Conservation (phyloP, 1,140 invertebrate genomes). For the Cyclargus thomasi region DNA sequence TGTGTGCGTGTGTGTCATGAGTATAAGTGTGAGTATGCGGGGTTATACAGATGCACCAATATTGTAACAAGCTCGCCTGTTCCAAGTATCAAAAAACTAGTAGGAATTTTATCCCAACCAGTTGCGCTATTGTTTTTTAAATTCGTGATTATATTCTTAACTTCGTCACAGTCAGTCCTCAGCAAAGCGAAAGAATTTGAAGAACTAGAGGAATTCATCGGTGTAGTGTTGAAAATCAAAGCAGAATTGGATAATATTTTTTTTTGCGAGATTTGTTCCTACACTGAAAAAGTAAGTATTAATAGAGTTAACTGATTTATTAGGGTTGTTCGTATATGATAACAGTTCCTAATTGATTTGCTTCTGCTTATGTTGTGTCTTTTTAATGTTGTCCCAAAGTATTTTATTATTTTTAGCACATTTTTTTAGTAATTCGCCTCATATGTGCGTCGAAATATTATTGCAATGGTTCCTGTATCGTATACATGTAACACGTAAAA, state of each 20-base stretch:
- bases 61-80: constrained; percentile 17
- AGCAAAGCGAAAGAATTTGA: constrained; percentile 26
- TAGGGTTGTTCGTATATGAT: constrained; percentile 15
- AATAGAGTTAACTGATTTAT: constrained; percentile 24
- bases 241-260: background rate
- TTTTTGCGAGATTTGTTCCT: constrained; percentile 24
- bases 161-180: constrained; percentile 9
- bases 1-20: no score
- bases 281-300: constrained; percentile 26
- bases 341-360: constrained; percentile 18
- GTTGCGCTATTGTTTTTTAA: constrained; percentile 12
- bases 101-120: constrained; percentile 20
- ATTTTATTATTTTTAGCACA: constrained; percentile 23
- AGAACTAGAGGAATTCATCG: background rate
- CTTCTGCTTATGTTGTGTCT: constrained; percentile 19
- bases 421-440: constrained; percentile 19
- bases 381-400: constrained; percentile 27
- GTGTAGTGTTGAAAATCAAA: background rate
- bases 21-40: no score
- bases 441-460: constrained; percentile 21
- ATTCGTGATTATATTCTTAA: background rate
- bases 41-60: no score
- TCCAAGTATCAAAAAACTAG: constrained; percentile 23
- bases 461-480: constrained; percentile 23
- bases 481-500: constrained; percentile 20